These are phyloP conservation scores for Melanotaenia maccullochi DNA, from an alignment of 2,797 vertebrate genomes.

Conservation along the genomic window DNA sequence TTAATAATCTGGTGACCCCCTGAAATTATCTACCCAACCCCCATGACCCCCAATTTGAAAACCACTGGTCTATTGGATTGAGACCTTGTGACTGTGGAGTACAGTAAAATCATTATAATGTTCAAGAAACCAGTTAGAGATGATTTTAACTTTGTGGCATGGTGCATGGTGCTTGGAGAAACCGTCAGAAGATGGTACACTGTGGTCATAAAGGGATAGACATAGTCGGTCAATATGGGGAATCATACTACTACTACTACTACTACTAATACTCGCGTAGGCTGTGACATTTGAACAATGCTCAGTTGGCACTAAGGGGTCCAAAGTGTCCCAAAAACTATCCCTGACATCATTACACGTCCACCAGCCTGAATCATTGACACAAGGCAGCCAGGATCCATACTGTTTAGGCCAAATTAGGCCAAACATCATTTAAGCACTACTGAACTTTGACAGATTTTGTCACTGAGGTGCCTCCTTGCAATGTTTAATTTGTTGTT, in stretches of 20 bases:
- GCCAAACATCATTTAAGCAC: no score
- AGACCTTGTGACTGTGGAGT: neutral
- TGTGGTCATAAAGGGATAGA: no score
- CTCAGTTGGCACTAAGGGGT: neutral
- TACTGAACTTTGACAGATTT: no score
- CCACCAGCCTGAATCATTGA: neutral
- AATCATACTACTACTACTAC: neutral
- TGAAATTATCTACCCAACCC: no score
- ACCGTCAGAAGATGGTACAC: neutral
- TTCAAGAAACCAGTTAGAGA: no score
- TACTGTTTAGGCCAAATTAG: neutral
- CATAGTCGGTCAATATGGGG: no score
- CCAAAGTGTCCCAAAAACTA: neutral
- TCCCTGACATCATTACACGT: neutral
- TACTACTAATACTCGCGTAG: neutral
- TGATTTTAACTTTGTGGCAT: neutral
- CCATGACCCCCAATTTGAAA: no score
- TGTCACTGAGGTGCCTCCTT: no score
- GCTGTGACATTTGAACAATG: neutral
- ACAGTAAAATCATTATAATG: no score
- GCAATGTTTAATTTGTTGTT: no score
- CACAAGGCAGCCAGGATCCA: neutral
- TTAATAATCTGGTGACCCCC: no score
- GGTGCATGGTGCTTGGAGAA: neutral
- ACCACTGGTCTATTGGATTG: neutral